Conservation (phyloP, 2,797 vertebrate species). For the Alosa sapidissima region DNA sequence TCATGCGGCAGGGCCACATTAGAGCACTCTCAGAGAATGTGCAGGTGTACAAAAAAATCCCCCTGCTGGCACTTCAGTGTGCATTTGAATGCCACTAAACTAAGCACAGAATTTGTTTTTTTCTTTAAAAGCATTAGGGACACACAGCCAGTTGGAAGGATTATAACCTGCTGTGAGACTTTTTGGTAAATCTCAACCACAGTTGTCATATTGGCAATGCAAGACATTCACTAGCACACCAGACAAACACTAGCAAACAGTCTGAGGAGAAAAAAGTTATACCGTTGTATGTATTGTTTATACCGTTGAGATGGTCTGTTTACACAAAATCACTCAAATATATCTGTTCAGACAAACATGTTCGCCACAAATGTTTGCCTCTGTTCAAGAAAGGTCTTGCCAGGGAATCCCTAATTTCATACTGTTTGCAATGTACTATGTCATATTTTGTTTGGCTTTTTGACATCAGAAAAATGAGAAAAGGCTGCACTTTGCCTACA, state of each 20-base stretch:
- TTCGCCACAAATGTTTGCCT: no score
- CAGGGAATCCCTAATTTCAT: not conserved
- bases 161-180: not conserved
- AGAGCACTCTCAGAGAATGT: not conserved
- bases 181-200: not conserved
- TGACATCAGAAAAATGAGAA: no score
- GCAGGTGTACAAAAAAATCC: not conserved
- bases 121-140: not conserved
- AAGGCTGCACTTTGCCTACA: no score
- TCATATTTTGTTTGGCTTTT: not conserved
- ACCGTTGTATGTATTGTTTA: no score
- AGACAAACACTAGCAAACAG: no score
- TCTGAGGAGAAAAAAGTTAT: no score
- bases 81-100: not conserved
- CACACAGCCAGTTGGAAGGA: not conserved
- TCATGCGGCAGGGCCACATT: conserved; percentile 30
- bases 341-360: no score
- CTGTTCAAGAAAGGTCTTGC: no score
- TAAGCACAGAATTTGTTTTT: not conserved
- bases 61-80: not conserved
- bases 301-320: no score
- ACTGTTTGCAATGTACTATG: not conserved
- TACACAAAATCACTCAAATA: no score
- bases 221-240: not conserved
- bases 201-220: not conserved